Base-by-base conservation (phyloP, 2,888 invertebrate species). In the Cryptocephalus primarius region DNA sequence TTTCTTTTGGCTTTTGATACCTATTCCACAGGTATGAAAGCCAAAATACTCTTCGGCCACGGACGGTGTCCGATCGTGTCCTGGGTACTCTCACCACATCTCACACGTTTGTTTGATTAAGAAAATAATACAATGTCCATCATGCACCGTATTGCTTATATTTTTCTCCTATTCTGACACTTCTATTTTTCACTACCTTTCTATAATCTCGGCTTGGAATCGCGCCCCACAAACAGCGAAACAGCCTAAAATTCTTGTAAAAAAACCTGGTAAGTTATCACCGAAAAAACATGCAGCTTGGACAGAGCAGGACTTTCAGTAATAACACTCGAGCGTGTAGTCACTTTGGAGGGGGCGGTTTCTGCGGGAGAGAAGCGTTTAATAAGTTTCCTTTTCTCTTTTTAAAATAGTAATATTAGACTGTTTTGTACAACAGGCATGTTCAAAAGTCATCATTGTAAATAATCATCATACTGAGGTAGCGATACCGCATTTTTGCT, bases 151-250 rank as follows among this genome's bases (percentile, higher is more conserved):
- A 66, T 67, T 51, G 68, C 67, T 69, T 70, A 64, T 65, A 65
- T 70, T 69, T 63, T 69, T 69, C 69, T 66, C 67, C 67, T 70
- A 70, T 71, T 71, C 70, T 71, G 70, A 71, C 71, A 71, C 71
- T 69, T 70, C 70, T 71, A 70, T 71, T 71, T 71, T 71, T 71
- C 70, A 70, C 70, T 69, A 70, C 69, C 69, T 70, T 67, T 69
- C 69, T 70, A 69, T 70, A 70, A 69, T 70, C 69, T 70, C 70
- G 67, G 67, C 70, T 70, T 69, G 58, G 70, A 70, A 69, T 67
- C 68, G 70, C 69, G 67, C 67, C 65, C 67, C 66, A 68, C 68
- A 22, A 22, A 70, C 70, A 71, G 71, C 69, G 70, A 71, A 70
- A 70, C 70, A 70, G 69, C 66, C 70, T 67, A 71, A 70, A 70